Base-by-base conservation (phyloP, 2,888 invertebrate genomes). In the Koerneria pararmatus region DNA sequence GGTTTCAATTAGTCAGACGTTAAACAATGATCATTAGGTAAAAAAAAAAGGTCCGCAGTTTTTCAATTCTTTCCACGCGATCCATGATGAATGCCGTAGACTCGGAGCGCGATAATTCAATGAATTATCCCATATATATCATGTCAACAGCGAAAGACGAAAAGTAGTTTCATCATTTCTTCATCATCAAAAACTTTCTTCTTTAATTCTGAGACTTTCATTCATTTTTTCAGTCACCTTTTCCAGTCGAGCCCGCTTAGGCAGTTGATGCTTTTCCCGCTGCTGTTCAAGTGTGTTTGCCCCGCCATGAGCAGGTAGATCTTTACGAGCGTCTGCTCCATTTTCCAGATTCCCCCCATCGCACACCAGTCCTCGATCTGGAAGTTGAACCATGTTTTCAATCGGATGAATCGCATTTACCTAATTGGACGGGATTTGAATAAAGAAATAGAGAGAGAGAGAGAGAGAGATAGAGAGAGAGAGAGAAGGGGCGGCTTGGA, bases 251-350 rank as follows among this genome's bases (percentile, higher is more conserved):
- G n/a, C 11, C 11, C 46, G 46, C 46, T 41, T 41, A 15, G 11
- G n/a, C 46, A 11, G n/a, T 15, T 41, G 46, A 41, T 41, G 46
- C 46, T 41, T 5, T 22, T 34, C 57, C 35, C 4, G n/a, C 11
- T n/a, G 37, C n/a, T 69, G 69, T 54, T 65, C 61, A 19, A 60
- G 11, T 68, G 58, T 5, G 70, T 69, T 11, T 60, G 49, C 24
- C 76, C 76, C 8, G 74, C 68, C 71, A 76, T 63, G 4, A 73
- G 32, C 6, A 76, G 46, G 59, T 76, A 76, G 58, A 71, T 68
- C 54, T 65, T 63, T 53, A 46, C 37, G 8, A 63, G 63, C 41
- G 63, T 29, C n/a, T 3, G 54, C 6, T 53, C 54, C 34, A 63
- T 3, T 22, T 19, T 27, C 15, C 6, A 35, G 27, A 63, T 31